Percentiles rank a stretch among this genome's conserved stretches.
Evolutionary conservation across 2,797 vertebrate genomes (phyloP).

Genomic region (Dryobates pubescens): DNA sequence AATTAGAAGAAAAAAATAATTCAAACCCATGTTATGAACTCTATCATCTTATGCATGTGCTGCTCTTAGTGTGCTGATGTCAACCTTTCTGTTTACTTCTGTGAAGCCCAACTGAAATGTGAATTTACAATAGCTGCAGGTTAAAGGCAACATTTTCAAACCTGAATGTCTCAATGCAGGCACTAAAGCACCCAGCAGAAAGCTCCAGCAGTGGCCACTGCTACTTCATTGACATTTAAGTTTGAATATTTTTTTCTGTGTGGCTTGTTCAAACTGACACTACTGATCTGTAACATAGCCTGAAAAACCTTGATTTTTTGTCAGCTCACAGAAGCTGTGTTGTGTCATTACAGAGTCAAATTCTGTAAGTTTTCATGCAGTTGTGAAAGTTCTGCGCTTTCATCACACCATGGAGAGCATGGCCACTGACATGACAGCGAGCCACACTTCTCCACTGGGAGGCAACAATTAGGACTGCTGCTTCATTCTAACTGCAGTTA

Average conservation of each 20-base stretch:
- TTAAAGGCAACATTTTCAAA: slow-evolving; percentile 61
- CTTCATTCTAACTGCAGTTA: not conserved
- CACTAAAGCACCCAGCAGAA: not conserved
- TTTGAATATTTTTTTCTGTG: not conserved
- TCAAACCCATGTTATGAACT: not conserved
- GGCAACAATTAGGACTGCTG: not conserved
- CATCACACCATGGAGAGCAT: not conserved
- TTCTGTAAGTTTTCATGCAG: not conserved
- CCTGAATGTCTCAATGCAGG: not conserved
- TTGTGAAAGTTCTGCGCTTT: not conserved
- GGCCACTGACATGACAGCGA: not conserved
- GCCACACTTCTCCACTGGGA: not conserved
- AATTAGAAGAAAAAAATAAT: not conserved
- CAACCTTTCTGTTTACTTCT: slow-evolving; percentile 7
- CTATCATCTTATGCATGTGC: not conserved
- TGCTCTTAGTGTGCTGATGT: not conserved
- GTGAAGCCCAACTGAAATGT: not conserved
- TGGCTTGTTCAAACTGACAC: not conserved
- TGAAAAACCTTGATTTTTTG: not conserved
- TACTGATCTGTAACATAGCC: not conserved
- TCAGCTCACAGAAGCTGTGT: not conserved
- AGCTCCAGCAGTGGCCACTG: not conserved
- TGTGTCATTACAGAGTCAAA: not conserved
- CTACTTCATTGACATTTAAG: not conserved
- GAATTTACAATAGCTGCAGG: slow-evolving; percentile 28